Evolutionary conservation across 2,888 invertebrate genomes (phyloP).

Genomic region (Habroteleia sp.): DNA sequence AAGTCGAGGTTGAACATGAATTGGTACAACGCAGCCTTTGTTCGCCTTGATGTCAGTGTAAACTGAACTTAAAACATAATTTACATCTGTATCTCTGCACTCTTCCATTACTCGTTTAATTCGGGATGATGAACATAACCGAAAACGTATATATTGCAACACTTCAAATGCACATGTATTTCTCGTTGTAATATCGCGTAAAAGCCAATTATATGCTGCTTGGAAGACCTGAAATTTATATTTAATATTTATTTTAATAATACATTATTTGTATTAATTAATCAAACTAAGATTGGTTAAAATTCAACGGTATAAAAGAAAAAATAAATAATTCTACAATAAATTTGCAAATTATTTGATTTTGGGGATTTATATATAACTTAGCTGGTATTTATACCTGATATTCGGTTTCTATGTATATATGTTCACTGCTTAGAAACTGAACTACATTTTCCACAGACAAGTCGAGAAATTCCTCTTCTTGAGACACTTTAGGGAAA

Average conservation of each 20-base stretch:
- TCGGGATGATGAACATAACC: slow-evolving; percentile 90
- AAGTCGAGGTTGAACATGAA: slow-evolving; percentile 89
- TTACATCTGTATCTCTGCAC: slow-evolving; percentile 90
- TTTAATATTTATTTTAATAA: no score
- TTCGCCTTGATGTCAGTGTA: slow-evolving; percentile 89
- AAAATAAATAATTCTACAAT: no score
- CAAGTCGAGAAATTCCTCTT: slow-evolving; percentile 93
- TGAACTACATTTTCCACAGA: slow-evolving; percentile 89
- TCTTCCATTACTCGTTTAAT: slow-evolving; percentile 89
- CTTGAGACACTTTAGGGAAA: slow-evolving; percentile 90
- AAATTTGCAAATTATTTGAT: no score
- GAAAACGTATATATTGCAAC: slow-evolving; percentile 89
- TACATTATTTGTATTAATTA: no score
- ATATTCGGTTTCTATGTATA: slow-evolving; percentile 93
- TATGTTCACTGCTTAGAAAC: slow-evolving; percentile 91
- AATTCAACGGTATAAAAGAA: no score
- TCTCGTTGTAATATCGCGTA: slow-evolving; percentile 89
- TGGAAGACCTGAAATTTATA: slow-evolving; percentile 86
- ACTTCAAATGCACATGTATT: slow-evolving; percentile 93
- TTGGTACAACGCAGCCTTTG: slow-evolving; percentile 88
- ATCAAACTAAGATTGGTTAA: no score
- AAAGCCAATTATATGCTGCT: slow-evolving; percentile 93
- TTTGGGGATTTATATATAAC: no score
- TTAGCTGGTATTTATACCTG: no score
- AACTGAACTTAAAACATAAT: slow-evolving; percentile 90